These are phyloP conservation scores for Drosophila suboccidentalis DNA, from an alignment of 2,888 invertebrate species.

Conservation along the genomic window DNA sequence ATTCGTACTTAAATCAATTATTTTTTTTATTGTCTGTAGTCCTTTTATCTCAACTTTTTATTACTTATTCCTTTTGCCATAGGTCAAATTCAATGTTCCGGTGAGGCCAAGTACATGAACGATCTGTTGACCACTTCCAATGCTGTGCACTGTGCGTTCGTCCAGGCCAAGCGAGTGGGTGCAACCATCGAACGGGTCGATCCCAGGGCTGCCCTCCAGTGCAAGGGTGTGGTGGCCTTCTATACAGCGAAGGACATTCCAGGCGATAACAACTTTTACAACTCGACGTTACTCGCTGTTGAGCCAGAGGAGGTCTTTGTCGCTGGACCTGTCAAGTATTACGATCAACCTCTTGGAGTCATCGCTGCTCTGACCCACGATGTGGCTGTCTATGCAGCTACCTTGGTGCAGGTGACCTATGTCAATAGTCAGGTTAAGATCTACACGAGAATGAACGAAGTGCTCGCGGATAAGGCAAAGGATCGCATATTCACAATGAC, in stretches of 20 bases:
- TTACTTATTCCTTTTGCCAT: neutral
- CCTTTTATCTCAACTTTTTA: neutral
- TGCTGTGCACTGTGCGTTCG: constrained; percentile 87
- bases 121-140: constrained; percentile 90
- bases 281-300: constrained; percentile 85
- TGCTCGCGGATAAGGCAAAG: constrained; percentile 82
- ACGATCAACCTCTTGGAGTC: constrained; percentile 92
- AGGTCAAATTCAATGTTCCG: constrained; percentile 88
- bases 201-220: constrained; percentile 87
- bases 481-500: constrained; percentile 58
- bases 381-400: constrained; percentile 86
- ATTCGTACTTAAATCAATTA: no score
- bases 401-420: constrained; percentile 87
- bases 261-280: constrained; percentile 84
- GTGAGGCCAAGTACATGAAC: constrained; percentile 92
- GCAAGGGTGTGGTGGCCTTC: constrained; percentile 87
- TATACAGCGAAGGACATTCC: constrained; percentile 90
- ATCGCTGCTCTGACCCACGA: constrained; percentile 89
- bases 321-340: constrained; percentile 85
- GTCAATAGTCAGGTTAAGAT: constrained; percentile 70
- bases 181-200: constrained; percentile 79
- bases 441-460: constrained; percentile 85
- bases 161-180: constrained; percentile 88
- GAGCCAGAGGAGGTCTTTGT: constrained; percentile 84
- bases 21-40: no score